Conservation (phyloP, 1,140 invertebrate genomes). For the Zaprionus africanus region DNA sequence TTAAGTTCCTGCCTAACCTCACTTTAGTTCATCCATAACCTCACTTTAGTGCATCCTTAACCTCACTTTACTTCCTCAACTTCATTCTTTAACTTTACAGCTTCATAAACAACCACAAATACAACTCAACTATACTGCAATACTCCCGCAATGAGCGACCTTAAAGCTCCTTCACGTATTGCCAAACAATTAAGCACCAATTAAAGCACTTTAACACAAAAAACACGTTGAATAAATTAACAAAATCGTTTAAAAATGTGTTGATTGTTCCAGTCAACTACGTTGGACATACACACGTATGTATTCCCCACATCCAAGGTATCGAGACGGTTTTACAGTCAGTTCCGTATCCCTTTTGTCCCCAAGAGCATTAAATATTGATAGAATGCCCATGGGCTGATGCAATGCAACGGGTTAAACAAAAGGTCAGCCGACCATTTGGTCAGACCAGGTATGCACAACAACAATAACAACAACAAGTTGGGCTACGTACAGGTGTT, state of each 20-base stretch:
- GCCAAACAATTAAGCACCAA: slow-evolving; percentile 25
- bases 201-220: slow-evolving; percentile 31
- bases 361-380: slow-evolving; percentile 59
- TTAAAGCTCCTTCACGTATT: background rate
- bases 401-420: slow-evolving; percentile 41
- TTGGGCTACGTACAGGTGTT: slow-evolving; percentile 33
- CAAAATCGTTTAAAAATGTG: slow-evolving; percentile 76
- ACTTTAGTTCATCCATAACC: no score
- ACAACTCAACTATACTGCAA: background rate
- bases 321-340: background rate
- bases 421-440: slow-evolving; percentile 49
- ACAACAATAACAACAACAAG: background rate
- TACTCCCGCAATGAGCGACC: background rate
- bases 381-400: slow-evolving; percentile 28
- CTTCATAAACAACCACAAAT: background rate
- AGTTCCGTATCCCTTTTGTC: slow-evolving; percentile 11
- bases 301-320: background rate
- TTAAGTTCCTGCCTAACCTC: no score
- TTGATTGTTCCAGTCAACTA: slow-evolving; percentile 70
- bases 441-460: background rate
- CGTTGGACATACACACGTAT: background rate
- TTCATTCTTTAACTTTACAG: background rate
- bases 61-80: no score
- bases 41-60: no score
- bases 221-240: slow-evolving; percentile 68